Base-by-base conservation (phyloP, 2,888 invertebrate species). In the Cremastobaeus sp. region DNA sequence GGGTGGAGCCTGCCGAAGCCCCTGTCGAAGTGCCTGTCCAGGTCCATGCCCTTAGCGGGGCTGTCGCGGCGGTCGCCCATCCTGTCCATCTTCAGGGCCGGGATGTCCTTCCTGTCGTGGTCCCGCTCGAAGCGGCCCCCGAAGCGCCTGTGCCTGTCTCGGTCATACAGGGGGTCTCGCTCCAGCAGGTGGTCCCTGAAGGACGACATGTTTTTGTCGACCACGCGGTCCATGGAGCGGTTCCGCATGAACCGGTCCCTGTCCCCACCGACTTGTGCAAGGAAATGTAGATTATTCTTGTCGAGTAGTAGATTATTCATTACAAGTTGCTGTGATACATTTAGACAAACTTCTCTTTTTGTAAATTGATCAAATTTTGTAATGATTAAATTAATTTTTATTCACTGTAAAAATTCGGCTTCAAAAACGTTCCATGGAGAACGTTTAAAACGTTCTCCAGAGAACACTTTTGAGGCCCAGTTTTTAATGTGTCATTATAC, bases 231-330 rank as follows among this genome's bases (percentile, higher is more conserved):
- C 8, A 77, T 88, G 71, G 90, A 88, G 78, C 91, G 88, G 65
- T 91, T 91, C 55, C 91, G 89, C 74, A 90, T 90, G 43, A 90
- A 90, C 48, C 86, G 80, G 6, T 87, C 86, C 73, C 90, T 86
- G 78, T 91, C 90, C n/a, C n/a, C n/a, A n/a, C n/a, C n/a, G n/a
- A n/a, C n/a, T n/a, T n/a, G n/a, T n/a, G n/a, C n/a, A n/a, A n/a
- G n/a, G n/a, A n/a, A n/a, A n/a, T n/a, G n/a, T n/a, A n/a, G n/a
- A n/a, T n/a, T n/a, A n/a, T n/a, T n/a, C n/a, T n/a, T n/a, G n/a
- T n/a, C n/a, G n/a, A n/a, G n/a, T n/a, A n/a, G n/a, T n/a, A n/a
- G n/a, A n/a, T n/a, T n/a, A n/a, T n/a, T n/a, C n/a, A n/a, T n/a
- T n/a, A n/a, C n/a, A n/a, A n/a, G n/a, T n/a, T n/a, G n/a, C n/a